Conservation (phyloP, 2,888 invertebrate species). For the Dascillus cervinus region DNA sequence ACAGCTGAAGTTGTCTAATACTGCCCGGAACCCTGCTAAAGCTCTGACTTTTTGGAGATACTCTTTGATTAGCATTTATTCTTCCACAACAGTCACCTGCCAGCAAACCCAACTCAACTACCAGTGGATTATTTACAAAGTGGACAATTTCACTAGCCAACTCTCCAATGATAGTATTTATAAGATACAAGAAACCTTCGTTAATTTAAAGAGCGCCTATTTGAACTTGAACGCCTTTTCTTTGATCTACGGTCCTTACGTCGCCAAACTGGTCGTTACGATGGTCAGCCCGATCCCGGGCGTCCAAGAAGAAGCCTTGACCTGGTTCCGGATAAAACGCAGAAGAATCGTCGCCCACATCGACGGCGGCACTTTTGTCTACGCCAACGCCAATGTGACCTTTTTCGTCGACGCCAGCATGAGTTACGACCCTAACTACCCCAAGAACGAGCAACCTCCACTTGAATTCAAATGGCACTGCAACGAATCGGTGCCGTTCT, state of each 20-base stretch:
- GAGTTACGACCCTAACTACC: constrained; percentile 6
- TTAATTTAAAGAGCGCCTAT: not conserved
- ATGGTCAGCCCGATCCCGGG: constrained; percentile 1
- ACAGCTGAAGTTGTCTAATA: not conserved
- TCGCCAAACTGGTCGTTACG: not conserved
- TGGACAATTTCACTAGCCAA: not conserved
- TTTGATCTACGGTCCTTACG: constrained; percentile 2
- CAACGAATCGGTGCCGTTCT: not conserved
- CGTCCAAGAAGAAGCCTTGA: not conserved
- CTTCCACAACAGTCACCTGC: constrained; percentile 1
- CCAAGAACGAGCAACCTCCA: not conserved
- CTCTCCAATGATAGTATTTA: not conserved
- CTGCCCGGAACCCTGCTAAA: not conserved
- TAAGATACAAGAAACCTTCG: not conserved
- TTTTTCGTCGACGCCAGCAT: constrained; percentile 6
- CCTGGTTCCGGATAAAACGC: not conserved
- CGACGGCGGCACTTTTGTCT: constrained; percentile 2
- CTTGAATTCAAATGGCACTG: constrained; percentile 4
- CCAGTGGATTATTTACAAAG: constrained; percentile 1
- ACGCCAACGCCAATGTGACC: not conserved
- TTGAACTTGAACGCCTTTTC: constrained; percentile 3
- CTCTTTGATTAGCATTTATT: not conserved
- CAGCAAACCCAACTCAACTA: constrained; percentile 1
- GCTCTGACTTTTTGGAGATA: not conserved
- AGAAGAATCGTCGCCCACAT: constrained; percentile 4